Evolutionary conservation across 2,113 vertebrate genomes (phyloP).

Genomic region (Tursiops truncatus): DNA sequence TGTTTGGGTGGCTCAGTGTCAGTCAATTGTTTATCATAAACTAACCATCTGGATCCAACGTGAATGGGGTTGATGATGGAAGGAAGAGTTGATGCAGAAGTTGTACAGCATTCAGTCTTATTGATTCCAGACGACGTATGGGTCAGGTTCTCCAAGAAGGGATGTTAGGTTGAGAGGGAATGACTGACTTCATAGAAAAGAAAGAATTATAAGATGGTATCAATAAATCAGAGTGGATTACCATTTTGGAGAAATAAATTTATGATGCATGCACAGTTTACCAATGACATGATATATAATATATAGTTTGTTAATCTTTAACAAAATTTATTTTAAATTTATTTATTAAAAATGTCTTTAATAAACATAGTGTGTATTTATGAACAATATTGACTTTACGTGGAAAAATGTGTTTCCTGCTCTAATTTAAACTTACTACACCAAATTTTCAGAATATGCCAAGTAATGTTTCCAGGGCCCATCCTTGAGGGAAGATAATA

Average conservation of each 20-base stretch:
- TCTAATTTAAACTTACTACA: background rate
- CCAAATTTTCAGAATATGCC: background rate
- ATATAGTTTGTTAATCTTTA: background rate
- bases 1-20: background rate
- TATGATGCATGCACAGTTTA: background rate
- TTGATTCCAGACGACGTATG: background rate
- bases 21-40: background rate
- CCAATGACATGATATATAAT: background rate
- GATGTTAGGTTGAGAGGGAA: background rate
- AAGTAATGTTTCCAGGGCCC: background rate
- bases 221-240: background rate
- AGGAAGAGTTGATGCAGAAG: background rate
- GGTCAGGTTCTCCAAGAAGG: background rate
- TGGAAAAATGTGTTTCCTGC: background rate
- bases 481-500: background rate
- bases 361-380: background rate
- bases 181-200: background rate
- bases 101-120: background rate
- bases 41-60: background rate
- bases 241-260: background rate
- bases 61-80: background rate
- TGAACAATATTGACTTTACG: background rate
- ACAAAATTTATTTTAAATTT: background rate
- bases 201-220: background rate
- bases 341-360: background rate